Conservation (phyloP, 1,140 invertebrate genomes). For the Diorhabda elongata region DNA sequence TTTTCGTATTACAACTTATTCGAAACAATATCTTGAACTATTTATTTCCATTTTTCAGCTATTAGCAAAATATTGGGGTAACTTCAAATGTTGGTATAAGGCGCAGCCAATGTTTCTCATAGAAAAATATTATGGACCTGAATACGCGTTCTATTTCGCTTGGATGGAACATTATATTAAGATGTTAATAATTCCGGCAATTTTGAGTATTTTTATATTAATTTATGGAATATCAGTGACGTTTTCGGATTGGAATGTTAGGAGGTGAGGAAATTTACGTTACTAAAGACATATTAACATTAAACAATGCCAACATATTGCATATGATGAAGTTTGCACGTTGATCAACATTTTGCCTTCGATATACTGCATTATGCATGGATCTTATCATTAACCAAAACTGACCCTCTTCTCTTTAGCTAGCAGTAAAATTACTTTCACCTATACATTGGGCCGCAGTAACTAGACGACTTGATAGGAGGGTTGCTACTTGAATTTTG, state of each 20-base stretch:
- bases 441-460: no score
- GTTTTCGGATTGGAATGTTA: slow-evolving; percentile 16
- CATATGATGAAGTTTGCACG: no score
- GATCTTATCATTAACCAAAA: no score
- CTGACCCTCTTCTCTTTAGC: no score
- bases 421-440: no score
- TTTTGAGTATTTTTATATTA: slow-evolving; percentile 47
- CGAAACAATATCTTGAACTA: neutral
- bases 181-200: slow-evolving; percentile 54
- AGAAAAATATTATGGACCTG: slow-evolving; percentile 46
- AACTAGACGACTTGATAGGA: no score
- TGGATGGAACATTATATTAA: slow-evolving; percentile 55
- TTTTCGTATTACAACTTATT: neutral
- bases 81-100: slow-evolving; percentile 53
- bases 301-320: neutral
- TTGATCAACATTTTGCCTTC: no score
- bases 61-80: slow-evolving; percentile 39
- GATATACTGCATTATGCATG: no score
- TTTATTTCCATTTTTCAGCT: slow-evolving; percentile 29
- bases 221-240: slow-evolving; percentile 27
- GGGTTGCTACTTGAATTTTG: no score
- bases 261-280: slow-evolving; percentile 16
- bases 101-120: slow-evolving; percentile 42
- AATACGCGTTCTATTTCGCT: slow-evolving; percentile 47
- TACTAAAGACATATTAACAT: neutral